phyloP scores from a whole-genome alignment of 2,888 invertebrate genomes.

The Drosophila kambysellisi region DNA sequence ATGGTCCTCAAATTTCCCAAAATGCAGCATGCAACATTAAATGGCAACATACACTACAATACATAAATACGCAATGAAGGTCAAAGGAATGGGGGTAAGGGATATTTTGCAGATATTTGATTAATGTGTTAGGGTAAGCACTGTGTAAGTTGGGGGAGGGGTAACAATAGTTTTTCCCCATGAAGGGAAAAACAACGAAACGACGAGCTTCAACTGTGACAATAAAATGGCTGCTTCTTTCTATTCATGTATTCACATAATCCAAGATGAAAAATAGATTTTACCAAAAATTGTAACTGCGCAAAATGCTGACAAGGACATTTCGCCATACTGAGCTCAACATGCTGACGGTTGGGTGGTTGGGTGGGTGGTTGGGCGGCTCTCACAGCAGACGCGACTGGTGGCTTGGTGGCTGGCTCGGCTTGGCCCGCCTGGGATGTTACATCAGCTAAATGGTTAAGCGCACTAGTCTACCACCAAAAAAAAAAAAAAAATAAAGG shows the following conservation, averaged over 20 bases:
- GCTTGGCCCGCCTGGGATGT: conserved; percentile 58
- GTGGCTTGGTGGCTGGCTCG: conserved; percentile 29
- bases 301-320: conserved; percentile 78
- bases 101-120: conserved; percentile 69
- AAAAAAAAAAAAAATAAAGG: conserved; percentile 13
- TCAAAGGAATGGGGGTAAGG: background rate
- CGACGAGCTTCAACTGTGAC: conserved; percentile 65
- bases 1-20: conserved; percentile 19
- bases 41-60: conserved; percentile 1
- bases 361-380: conserved; percentile 20
- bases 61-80: conserved; percentile 9
- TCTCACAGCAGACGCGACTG: conserved; percentile 19
- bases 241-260: conserved; percentile 78
- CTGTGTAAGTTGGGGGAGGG: background rate
- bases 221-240: conserved; percentile 72
- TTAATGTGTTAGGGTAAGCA: conserved; percentile 52
- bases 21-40: conserved; percentile 25
- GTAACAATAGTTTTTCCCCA: background rate
- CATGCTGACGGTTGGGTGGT: conserved; percentile 30
- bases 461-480: conserved; percentile 62
- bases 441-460: conserved; percentile 80
- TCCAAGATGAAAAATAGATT: conserved; percentile 79
- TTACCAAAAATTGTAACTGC: conserved; percentile 71
- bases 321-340: conserved; percentile 48
- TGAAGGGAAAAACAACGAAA: conserved; percentile 25